Evolutionary conservation across 1,140 invertebrate genomes (phyloP).

Genomic region (Pseudomyrmex sp.): DNA sequence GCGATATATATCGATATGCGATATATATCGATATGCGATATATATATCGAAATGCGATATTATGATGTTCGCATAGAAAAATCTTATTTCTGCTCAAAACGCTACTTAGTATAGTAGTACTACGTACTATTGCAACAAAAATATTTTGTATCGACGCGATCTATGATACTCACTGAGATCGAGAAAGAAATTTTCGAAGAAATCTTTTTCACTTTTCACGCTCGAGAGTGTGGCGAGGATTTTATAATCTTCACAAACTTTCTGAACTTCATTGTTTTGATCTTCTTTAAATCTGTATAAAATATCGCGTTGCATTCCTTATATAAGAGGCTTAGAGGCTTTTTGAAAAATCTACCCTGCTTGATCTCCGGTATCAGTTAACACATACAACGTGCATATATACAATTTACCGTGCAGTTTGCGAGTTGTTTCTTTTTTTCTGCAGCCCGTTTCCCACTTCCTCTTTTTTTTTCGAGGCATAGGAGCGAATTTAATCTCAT

Average conservation of each 20-base stretch:
- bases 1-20: no score
- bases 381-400: neutral
- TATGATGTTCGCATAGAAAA: no score
- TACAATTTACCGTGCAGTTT: slow-evolving; percentile 14
- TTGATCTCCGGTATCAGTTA: slow-evolving; percentile 18
- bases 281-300: neutral
- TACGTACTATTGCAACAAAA: no score
- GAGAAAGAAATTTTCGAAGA: neutral
- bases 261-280: neutral
- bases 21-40: no score
- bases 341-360: neutral
- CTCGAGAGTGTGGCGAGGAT: no score
- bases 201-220: neutral
- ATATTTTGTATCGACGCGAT: no score
- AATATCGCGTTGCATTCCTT: neutral
- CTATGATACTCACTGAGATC: neutral
- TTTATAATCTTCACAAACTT: neutral
- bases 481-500: slow-evolving; percentile 73
- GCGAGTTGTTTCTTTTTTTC: neutral
- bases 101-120: no score
- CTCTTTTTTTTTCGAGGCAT: slow-evolving; percentile 55
- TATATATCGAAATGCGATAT: no score
- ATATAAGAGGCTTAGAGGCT: neutral
- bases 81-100: no score
- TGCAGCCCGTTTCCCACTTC: slow-evolving; percentile 10